Evolutionary conservation across 2,113 vertebrate species (phyloP).

Genomic region (Dicentrarchus labrax): DNA sequence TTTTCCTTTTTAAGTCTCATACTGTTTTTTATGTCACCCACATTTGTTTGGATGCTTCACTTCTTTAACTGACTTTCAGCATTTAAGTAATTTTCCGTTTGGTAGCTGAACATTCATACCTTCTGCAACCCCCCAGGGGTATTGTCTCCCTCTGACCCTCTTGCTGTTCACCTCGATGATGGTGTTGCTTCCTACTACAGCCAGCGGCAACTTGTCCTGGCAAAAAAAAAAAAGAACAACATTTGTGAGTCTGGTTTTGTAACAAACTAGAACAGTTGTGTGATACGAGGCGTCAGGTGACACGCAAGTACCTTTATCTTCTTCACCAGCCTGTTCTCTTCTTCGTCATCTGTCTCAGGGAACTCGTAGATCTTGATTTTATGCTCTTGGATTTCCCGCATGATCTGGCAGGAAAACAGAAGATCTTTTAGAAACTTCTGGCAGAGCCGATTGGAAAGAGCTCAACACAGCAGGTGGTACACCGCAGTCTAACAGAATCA

Average conservation of each 20-base stretch:
- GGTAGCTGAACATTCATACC: slow-evolving; percentile 81
- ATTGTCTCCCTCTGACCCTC: slow-evolving; percentile 95
- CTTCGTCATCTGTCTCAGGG: slow-evolving; percentile 98
- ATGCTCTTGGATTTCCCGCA: slow-evolving; percentile 99
- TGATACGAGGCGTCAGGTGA: not conserved
- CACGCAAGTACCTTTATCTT: slow-evolving; percentile 91
- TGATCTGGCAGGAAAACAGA: slow-evolving; percentile 87
- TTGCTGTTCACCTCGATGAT: slow-evolving; percentile 98
- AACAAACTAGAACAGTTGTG: not conserved
- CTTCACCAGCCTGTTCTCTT: slow-evolving; percentile 98
- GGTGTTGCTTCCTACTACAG: slow-evolving; percentile 98
- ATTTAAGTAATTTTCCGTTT: not conserved
- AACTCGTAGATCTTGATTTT: slow-evolving; percentile 99
- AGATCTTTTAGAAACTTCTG: not conserved
- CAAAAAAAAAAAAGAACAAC: not conserved
- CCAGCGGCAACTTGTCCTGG: slow-evolving; percentile 97
- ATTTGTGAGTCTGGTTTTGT: not conserved
- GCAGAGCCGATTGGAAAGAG: not conserved
- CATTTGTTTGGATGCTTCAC: not conserved
- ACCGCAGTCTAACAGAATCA: not conserved
- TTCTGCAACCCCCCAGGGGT: slow-evolving; percentile 99
- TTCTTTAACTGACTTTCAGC: not conserved
- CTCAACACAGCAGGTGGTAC: not conserved
- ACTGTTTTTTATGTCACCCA: not conserved
- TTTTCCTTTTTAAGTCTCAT: not conserved